Evolutionary conservation across 2,888 invertebrate species (phyloP), one percentile per base, ranked within the genome.

Genomic region (Scaptomyza parva): DNA sequence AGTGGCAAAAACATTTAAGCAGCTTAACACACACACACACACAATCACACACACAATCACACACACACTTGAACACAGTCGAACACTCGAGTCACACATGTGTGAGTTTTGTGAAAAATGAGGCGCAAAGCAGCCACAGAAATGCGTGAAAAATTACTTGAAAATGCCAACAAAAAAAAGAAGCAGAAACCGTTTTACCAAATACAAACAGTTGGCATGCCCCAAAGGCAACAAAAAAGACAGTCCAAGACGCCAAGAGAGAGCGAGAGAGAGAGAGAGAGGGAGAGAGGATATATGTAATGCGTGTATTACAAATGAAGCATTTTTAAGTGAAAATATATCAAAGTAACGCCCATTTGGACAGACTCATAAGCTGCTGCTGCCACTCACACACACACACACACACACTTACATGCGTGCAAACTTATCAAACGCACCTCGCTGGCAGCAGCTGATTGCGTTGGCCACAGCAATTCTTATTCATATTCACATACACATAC

Each of bases 91-190:
- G n/a, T n/a, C n/a, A 51, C 39, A 37, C 18, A 58, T 14, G 51
- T 43, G 61, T 35, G 50, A 45, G 53, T 40, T 33, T 62, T 57
- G 77, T 83, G 80, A 88, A 88, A 83, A 83, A 83, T 83, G 86
- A 83, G 78, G 77, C 80, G 80, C 84, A 86, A 86, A 83, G 86
- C 88, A 86, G 86, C 88, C 88, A 80, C 83, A 86, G 84, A 88
- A 87, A 88, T 83, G 88, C 86, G 86, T 88, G 86, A 88, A 87
- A 83, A 83, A 87, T 82, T 87, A 82, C 88, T 87, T 85, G 72
- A 76, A 87, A 82, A 82, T 78, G 72, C 88, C 83, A 85, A 54
- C 78, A 82, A 87, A 85, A 28, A 28, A 28, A 22, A 22, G 5
- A 76, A 71, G 61, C 64, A 70, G 60, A 63, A 77, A 77, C 55